Evolutionary conservation across 2,113 vertebrate genomes (phyloP).

Genomic region (Cervus canadensis): DNA sequence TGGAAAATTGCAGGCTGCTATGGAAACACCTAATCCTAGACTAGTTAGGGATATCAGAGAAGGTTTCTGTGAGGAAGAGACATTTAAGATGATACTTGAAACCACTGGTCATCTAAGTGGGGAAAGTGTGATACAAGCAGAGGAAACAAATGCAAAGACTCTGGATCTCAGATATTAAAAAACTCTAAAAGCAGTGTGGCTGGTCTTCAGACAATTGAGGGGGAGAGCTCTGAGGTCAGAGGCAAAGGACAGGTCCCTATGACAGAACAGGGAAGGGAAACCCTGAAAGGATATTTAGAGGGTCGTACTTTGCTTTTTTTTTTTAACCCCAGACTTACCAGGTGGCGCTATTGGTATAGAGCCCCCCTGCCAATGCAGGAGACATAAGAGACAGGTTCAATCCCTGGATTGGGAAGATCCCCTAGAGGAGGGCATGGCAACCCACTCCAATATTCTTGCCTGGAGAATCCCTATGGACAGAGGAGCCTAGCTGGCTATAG

Average conservation of each 20-base stretch:
- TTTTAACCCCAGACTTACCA: not conserved
- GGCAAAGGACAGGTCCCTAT: not conserved
- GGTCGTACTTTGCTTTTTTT: not conserved
- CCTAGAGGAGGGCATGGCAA: not conserved
- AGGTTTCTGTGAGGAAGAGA: slow-evolving; percentile 38
- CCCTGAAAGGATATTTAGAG: not conserved
- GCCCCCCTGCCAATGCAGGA: not conserved
- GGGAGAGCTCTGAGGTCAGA: not conserved
- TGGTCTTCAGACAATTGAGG: not conserved
- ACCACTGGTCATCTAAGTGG: not conserved
- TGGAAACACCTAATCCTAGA: slow-evolving; percentile 25
- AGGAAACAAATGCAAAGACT: not conserved
- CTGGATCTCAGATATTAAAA: not conserved
- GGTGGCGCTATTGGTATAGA: not conserved
- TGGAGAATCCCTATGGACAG: not conserved
- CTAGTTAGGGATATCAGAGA: slow-evolving; percentile 5
- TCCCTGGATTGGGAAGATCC: not conserved
- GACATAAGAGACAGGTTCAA: not conserved
- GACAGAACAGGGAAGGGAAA: not conserved
- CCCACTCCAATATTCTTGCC: not conserved
- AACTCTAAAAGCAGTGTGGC: not conserved
- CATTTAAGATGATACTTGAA: slow-evolving; percentile 54
- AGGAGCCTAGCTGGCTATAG: not conserved
- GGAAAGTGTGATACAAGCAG: not conserved
- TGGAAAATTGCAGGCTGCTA: slow-evolving; percentile 17